Percentiles rank a stretch among this genome's conserved stretches.
phyloP scores from a whole-genome alignment of 2,888 invertebrate genomes.

The Dione juno region DNA sequence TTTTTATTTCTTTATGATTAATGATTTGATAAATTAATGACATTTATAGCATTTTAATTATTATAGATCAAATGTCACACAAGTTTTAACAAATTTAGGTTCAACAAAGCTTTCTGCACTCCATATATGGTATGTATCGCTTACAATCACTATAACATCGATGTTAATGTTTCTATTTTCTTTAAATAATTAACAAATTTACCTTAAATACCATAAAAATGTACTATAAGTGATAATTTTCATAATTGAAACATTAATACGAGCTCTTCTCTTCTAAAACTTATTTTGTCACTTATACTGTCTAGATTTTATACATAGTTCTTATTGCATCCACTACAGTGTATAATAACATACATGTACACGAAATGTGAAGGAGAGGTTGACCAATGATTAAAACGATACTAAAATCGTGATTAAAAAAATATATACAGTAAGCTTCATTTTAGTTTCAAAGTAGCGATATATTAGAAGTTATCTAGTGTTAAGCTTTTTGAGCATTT shows the following conservation, averaged over 20 bases:
- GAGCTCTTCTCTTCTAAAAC: conserved; percentile 45
- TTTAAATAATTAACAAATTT: background rate
- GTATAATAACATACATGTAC: conserved; percentile 62
- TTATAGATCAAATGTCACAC: conserved; percentile 35
- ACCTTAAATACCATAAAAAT: background rate
- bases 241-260: conserved; percentile 40
- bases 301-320: conserved; percentile 49
- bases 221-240: background rate
- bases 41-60: background rate
- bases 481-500: background rate
- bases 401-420: background rate
- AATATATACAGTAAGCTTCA: background rate
- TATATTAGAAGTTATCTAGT: background rate
- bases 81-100: conserved; percentile 40
- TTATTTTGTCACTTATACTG: conserved; percentile 44
- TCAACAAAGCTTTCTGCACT: conserved; percentile 41
- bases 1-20: background rate
- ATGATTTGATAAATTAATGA: background rate
- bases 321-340: conserved; percentile 64
- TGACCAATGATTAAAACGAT: conserved; percentile 20
- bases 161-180: conserved; percentile 45
- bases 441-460: background rate
- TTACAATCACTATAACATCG: conserved; percentile 45
- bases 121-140: conserved; percentile 50
- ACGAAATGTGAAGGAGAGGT: conserved; percentile 38